These are phyloP conservation scores for Eupithecia subfuscata DNA, from an alignment of 2,888 invertebrate genomes.

Conservation along the genomic window DNA sequence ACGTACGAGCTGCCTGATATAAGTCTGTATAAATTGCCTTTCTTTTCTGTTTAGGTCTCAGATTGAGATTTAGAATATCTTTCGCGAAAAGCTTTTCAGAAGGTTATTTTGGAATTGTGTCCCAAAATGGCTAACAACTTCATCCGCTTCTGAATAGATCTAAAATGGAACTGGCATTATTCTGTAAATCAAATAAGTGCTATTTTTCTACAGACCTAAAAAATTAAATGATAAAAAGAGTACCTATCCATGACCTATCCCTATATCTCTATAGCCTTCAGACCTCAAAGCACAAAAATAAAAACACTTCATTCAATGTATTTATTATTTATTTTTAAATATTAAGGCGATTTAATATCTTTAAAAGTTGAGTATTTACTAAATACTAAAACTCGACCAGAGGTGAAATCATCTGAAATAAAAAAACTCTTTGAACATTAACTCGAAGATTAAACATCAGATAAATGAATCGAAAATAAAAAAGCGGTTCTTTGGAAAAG, in stretches of 20 bases:
- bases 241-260: too few species aligned
- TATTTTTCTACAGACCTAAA: too few species aligned
- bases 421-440: neutral
- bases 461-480: too few species aligned
- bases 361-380: neutral
- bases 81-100: neutral
- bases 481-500: too few species aligned
- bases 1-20: neutral
- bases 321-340: neutral
- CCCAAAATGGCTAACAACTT: neutral
- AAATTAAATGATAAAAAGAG: too few species aligned
- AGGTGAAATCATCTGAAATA: neutral
- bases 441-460: neutral
- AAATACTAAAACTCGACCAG: neutral
- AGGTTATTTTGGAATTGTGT: neutral
- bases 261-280: too few species aligned
- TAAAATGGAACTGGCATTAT: too few species aligned
- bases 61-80: neutral
- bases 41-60: neutral
- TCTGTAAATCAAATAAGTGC: too few species aligned
- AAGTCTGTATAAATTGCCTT: neutral
- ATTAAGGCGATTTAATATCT: neutral
- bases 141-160: too few species aligned
- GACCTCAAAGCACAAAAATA: too few species aligned
- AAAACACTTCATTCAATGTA: too few species aligned